Conservation (phyloP, 2,888 invertebrate species). For the Masnerella sp. region DNA sequence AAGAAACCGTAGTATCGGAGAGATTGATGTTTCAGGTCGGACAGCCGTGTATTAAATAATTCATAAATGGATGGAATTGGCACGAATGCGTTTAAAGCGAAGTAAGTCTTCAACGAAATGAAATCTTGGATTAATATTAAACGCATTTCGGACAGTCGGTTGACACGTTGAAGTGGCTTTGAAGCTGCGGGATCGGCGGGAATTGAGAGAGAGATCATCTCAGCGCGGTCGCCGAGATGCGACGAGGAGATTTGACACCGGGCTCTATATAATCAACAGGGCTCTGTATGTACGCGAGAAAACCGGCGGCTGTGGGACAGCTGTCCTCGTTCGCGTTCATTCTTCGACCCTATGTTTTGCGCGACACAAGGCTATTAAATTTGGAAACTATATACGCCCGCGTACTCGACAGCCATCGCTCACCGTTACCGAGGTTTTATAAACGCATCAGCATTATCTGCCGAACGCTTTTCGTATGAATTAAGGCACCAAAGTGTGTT, state of each 20-base stretch:
- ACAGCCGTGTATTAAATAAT: slow-evolving; percentile 32
- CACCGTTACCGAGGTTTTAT: slow-evolving; percentile 68
- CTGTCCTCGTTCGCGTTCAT: slow-evolving; percentile 50
- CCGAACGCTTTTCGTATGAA: slow-evolving; percentile 52
- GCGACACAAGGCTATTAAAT: slow-evolving; percentile 72
- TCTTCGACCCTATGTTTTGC: slow-evolving; percentile 56
- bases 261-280: slow-evolving; percentile 57
- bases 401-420: slow-evolving; percentile 52
- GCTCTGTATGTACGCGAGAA: slow-evolving; percentile 68
- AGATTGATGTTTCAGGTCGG: slow-evolving; percentile 30
- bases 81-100: slow-evolving; percentile 18
- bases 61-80: slow-evolving; percentile 36
- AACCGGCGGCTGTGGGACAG: slow-evolving; percentile 50
- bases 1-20: slow-evolving; percentile 65
- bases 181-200: no score
- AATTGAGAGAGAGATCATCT: slow-evolving; percentile 29
- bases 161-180: slow-evolving; percentile 17
- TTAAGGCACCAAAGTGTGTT: slow-evolving; percentile 39
- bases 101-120: slow-evolving; percentile 14
- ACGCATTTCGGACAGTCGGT: slow-evolving; percentile 21
- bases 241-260: slow-evolving; percentile 50
- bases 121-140: slow-evolving; percentile 35
- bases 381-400: slow-evolving; percentile 70
- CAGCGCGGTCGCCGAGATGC: slow-evolving; percentile 33
- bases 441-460: slow-evolving; percentile 74